Evolutionary conservation across 1,140 invertebrate genomes (phyloP), one percentile per base, ranked within the genome.

Genomic region (Drosophila neocordata): DNA sequence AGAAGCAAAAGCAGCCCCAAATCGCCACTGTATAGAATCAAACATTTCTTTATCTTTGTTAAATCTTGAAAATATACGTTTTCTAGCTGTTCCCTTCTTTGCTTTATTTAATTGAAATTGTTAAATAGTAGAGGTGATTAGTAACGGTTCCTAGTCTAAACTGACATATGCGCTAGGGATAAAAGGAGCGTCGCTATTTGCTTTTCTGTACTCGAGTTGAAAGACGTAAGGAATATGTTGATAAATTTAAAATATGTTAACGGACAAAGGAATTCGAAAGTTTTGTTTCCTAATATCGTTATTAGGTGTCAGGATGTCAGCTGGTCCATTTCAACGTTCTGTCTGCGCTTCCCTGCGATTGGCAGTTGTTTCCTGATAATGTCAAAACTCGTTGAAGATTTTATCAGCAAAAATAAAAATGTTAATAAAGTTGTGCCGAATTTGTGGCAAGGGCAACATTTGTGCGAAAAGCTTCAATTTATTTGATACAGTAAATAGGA

Each of bases 1-100:
- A 58, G 91, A 27, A 31, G 27, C 27, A 93, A 92, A 69, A 92
- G 92, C 72, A 77, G 77, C 5, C n/a, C n/a, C 27, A 13, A 34
- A 35, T 15, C 9, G 8, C 13, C 9, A 15, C 27, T 11, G 11
- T 56, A 13, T 59, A 18, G 35, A n/a, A 18, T 22, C 12, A 18
- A 34, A 22, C 12, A 6, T 41, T 41, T 31, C 6, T 31, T 24
- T 2, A 6, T 31, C 7, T 31, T 31, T 15, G 15, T 48, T 48
- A 48, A 11, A 20, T 15, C 12, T 44, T 44, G 15, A 0, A 48
- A 48, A 48, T 48, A 48, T 48, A 48, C 15, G 27, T 31, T 31
- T 6, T n/a, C n/a, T 31, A 6, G 0, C 7, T 7, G 4, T 31
- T 7, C 27, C 27, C 27, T 31, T 31, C 27, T 24, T 24, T 2